phyloP scores from a whole-genome alignment of 2,113 vertebrate species.

The Puffinus mauretanicus region DNA sequence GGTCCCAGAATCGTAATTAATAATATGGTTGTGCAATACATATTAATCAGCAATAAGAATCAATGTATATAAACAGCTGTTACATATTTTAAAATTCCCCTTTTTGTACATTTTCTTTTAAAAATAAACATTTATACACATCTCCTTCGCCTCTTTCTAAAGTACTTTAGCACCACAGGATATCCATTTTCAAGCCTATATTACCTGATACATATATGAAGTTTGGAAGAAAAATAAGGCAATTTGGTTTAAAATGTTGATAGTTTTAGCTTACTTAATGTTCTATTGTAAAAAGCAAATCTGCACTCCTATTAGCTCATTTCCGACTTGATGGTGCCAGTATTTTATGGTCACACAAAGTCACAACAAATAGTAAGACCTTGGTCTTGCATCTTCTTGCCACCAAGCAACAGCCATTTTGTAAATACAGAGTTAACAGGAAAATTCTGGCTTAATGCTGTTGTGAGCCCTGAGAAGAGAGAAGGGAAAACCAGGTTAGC shows the following conservation, averaged over 20 bases:
- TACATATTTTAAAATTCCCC: conserved; percentile 84
- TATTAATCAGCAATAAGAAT: conserved; percentile 89
- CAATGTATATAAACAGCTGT: conserved; percentile 85
- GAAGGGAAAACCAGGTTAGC: conserved; percentile 1
- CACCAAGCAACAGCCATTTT: conserved; percentile 60
- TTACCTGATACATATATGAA: conserved; percentile 90
- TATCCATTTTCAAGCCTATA: conserved; percentile 89
- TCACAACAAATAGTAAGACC: conserved; percentile 68
- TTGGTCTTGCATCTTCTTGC: conserved; percentile 62
- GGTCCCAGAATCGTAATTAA: conserved; percentile 66
- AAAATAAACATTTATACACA: conserved; percentile 88
- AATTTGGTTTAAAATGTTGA: conserved; percentile 89
- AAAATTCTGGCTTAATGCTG: conserved; percentile 81
- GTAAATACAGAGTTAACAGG: conserved; percentile 49
- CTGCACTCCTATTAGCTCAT: conserved; percentile 68
- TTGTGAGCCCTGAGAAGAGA: conserved; percentile 87
- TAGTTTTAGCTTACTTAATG: conserved; percentile 83
- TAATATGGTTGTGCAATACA: conserved; percentile 84
- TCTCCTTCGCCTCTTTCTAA: conserved; percentile 81
- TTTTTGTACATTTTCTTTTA: conserved; percentile 83
- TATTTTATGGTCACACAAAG: conserved; percentile 66
- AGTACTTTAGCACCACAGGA: conserved; percentile 94
- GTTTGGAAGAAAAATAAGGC: conserved; percentile 91
- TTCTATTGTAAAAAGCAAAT: conserved; percentile 81
- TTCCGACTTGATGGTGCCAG: conserved; percentile 67